Evolutionary conservation across 1,140 invertebrate species (phyloP).

Genomic region (Doryteuthis pealeii): DNA sequence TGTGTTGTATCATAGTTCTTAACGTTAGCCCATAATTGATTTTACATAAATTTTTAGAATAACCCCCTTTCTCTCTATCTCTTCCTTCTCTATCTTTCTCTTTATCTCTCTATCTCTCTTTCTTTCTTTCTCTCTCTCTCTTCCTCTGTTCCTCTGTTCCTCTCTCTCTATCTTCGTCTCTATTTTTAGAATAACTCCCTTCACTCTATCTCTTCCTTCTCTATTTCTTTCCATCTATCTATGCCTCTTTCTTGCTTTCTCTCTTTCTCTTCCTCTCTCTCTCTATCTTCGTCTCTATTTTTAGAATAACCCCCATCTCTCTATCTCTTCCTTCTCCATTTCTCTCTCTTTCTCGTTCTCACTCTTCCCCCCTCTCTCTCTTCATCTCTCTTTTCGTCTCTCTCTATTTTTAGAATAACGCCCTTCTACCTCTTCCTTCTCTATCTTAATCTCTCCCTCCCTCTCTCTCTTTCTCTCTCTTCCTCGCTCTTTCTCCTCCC

Average conservation of each 20-base stretch:
- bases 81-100: background rate
- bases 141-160: background rate
- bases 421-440: constrained; percentile 14
- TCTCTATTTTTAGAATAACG: background rate
- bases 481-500: too few relatives aligned
- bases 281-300: background rate
- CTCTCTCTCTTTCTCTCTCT: too few relatives aligned
- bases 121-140: constrained; percentile 7
- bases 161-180: background rate
- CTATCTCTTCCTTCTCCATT: background rate
- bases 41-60: too few relatives aligned
- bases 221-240: too few relatives aligned
- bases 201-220: too few relatives aligned
- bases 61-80: too few relatives aligned
- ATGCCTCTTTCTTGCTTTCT: background rate
- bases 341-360: too few relatives aligned
- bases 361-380: background rate
- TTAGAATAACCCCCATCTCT: too few relatives aligned
- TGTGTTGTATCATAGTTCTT: too few relatives aligned
- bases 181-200: too few relatives aligned
- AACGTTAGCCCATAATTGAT: too few relatives aligned
- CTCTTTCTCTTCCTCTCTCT: background rate
- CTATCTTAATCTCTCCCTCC: background rate
- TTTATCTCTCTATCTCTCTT: background rate
- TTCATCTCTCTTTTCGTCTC: background rate